Conservation (phyloP, 2,113 vertebrate genomes). For the Strigops habroptila region DNA sequence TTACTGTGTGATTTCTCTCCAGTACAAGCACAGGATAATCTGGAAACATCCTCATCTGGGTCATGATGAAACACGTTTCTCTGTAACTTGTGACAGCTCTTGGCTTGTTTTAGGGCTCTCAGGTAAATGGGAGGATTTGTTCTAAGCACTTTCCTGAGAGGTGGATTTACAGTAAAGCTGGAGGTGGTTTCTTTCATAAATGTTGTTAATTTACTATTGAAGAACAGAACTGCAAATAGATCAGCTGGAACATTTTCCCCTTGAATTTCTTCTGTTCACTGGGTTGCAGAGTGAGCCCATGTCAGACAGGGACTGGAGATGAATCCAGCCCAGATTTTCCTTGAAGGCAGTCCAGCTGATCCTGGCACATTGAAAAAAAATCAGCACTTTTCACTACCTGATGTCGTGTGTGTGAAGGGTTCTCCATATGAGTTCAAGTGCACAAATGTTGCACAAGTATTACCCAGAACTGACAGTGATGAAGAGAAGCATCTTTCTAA, state of each 20-base stretch:
- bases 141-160: constrained; percentile 16
- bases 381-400: not conserved
- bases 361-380: not conserved
- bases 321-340: not conserved
- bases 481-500: not conserved
- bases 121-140: constrained; percentile 21
- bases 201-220: constrained; percentile 2
- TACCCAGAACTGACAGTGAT: not conserved
- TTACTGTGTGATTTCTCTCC: constrained; percentile 9
- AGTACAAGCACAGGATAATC: not conserved
- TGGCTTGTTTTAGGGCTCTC: not conserved
- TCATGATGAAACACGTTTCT: not conserved
- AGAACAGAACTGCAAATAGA: constrained; percentile 6
- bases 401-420: not conserved
- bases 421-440: not conserved
- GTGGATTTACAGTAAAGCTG: not conserved
- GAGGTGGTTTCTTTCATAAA: not conserved
- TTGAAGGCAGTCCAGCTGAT: not conserved
- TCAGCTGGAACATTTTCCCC: constrained; percentile 5
- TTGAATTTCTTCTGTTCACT: not conserved
- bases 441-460: not conserved
- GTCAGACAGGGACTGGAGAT: not conserved
- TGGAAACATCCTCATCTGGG: not conserved
- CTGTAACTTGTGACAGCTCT: not conserved
- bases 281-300: not conserved